Conservation (phyloP, 2,888 invertebrate genomes). For the Megastigmus dorsalis region DNA sequence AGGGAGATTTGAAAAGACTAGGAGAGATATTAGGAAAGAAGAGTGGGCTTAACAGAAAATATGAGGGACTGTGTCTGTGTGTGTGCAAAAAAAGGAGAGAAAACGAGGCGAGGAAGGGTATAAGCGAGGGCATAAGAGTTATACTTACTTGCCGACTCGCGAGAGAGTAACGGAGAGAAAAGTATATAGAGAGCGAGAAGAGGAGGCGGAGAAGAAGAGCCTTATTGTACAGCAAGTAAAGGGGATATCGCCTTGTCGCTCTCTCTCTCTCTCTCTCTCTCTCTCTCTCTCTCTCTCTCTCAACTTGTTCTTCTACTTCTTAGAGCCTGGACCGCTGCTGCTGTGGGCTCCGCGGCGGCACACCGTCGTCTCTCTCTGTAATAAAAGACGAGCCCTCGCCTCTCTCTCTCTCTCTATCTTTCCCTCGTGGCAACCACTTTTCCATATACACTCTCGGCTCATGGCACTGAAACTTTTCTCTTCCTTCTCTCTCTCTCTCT, state of each 20-base stretch:
- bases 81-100: neutral
- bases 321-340: too few species aligned
- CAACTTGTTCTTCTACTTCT: constrained; percentile 33
- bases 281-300: too few species aligned
- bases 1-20: constrained; percentile 1
- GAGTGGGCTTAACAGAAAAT: neutral
- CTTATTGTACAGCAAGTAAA: constrained; percentile 2
- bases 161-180: neutral
- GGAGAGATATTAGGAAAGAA: constrained; percentile 15
- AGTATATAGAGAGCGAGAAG: neutral
- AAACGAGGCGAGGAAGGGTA: neutral
- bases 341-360: too few species aligned
- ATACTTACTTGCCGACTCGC: too few species aligned
- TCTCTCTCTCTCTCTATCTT: neutral
- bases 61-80: neutral
- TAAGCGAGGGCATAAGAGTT: neutral
- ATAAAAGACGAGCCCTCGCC: too few species aligned
- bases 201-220: neutral
- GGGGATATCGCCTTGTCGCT: constrained; percentile 30
- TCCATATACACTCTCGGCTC: neutral
- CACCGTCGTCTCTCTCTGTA: too few species aligned
- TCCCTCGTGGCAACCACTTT: constrained; percentile 16
- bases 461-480: neutral
- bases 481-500: neutral
- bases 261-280: too few species aligned